Evolutionary conservation across 1,140 invertebrate genomes (phyloP), one percentile per base, ranked within the genome.

Genomic region (Cydia amplana): DNA sequence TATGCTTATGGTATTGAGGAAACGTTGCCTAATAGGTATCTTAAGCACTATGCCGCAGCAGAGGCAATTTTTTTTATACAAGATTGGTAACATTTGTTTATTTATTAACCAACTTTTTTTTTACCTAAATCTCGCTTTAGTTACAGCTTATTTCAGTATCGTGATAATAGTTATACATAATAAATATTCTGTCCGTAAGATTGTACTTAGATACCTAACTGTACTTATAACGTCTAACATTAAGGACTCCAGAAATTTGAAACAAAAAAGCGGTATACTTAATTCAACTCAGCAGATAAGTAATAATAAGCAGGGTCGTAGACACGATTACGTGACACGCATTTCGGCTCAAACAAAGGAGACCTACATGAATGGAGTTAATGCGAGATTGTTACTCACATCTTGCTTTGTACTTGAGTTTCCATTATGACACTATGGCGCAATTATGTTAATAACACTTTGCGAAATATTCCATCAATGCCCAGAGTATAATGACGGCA

Each of bases 391-490:
- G 55, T 60, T 60, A 60, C 55, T 60, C 20, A 60, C 55, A 23
- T 60, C 55, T 55, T 55, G n/a, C 51, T 60, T 18, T 60, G 55
- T 60, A 60, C 55, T 60, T 55, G 10, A 20, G 55, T 60, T 12
- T 60, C 55, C 20, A 60, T 60, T 60, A 60, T 60, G 55, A 60
- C 20, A 60, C 55, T 60, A 23, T 60, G 55, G 55, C 55, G 55
- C 55, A 60, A 60, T 60, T 23, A 60, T 60, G 55, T 60, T 60
- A 60, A 60, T 60, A 60, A 23, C 18, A 9, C 7, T 1, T 60
- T 60, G 9, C 20, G 20, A 23, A 60, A 60, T 60, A 60, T 60
- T 60, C 55, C 55, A 60, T 60, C 55, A 60, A 60, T 60, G 55
- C 55, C 20, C 55, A 20, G 55, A 60, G 55, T 23, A 23, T 60